phyloP scores from a whole-genome alignment of 2,797 vertebrate genomes.

The Nannoperca obscura region DNA sequence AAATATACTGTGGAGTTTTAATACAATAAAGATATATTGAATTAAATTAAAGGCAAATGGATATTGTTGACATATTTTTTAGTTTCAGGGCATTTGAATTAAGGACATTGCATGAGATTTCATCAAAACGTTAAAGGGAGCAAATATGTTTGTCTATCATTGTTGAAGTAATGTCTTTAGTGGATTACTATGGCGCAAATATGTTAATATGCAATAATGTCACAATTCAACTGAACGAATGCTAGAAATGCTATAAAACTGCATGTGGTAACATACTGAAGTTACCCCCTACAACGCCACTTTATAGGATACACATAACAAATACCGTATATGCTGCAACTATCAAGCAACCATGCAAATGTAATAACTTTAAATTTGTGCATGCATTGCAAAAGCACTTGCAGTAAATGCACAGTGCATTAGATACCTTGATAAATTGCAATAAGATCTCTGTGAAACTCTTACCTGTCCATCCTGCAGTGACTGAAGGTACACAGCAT shows the following conservation, averaged over 20 bases:
- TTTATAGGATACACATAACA: background rate
- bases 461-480: slow-evolving; percentile 56
- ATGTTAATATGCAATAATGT: background rate
- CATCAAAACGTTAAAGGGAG: background rate
- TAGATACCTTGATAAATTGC: background rate
- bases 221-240: background rate
- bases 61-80: background rate
- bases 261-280: background rate
- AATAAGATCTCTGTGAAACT: background rate
- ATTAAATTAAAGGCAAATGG: background rate
- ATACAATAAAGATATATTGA: too few relatives aligned
- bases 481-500: background rate
- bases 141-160: background rate
- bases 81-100: background rate
- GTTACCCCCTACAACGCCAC: background rate
- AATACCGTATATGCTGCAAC: slow-evolving; percentile 20
- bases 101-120: background rate
- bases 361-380: background rate
- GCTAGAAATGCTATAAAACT: background rate
- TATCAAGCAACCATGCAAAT: fast-evolving
- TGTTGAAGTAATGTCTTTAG: background rate
- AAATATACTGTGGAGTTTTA: background rate
- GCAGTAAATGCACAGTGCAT: slow-evolving; percentile 5
- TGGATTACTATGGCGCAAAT: background rate
- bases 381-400: slow-evolving; percentile 16